These are phyloP conservation scores for Pleuronectes platessa DNA, from an alignment of 2,113 vertebrate species.

Conservation along the genomic window DNA sequence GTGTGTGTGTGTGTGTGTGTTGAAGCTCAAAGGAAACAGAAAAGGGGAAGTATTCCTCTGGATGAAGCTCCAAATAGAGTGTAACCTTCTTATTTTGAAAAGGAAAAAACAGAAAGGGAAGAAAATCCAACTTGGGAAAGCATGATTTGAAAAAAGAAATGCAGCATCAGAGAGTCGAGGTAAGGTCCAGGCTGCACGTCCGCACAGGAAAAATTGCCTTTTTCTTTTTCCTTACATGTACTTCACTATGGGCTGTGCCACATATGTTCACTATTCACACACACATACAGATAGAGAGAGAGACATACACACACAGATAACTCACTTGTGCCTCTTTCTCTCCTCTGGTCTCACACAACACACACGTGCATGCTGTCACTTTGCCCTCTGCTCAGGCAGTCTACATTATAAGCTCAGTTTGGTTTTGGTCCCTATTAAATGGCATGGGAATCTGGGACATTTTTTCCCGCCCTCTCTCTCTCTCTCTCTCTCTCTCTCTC, in stretches of 20 bases:
- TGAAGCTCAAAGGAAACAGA: constrained; percentile 24
- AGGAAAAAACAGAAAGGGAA: constrained; percentile 2
- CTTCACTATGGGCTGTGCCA: constrained; percentile 51
- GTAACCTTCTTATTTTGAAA: not conserved
- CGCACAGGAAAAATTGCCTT: constrained; percentile 34
- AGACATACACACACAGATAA: constrained; percentile 28
- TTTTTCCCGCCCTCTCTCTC: constrained; percentile 40
- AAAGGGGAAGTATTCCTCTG: constrained; percentile 1
- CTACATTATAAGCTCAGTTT: constrained; percentile 67
- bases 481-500: constrained; percentile 28
- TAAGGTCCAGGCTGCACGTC: constrained; percentile 38
- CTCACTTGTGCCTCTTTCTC: constrained; percentile 19
- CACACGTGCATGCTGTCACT: constrained; percentile 59
- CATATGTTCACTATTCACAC: constrained; percentile 57
- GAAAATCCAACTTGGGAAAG: constrained; percentile 46
- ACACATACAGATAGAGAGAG: constrained; percentile 30
- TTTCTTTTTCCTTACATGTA: constrained; percentile 55
- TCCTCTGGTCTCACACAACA: constrained; percentile 32
- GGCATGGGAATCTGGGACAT: constrained; percentile 71
- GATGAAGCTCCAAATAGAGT: constrained; percentile 26
- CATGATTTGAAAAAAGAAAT: not conserved
- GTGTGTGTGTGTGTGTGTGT: not conserved
- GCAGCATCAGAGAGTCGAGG: not conserved
- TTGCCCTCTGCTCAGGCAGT: constrained; percentile 66
- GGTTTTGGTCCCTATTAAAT: constrained; percentile 75